Evolutionary conservation across 2,888 invertebrate species (phyloP), one percentile per base, ranked within the genome.

Genomic region (Apamea monoglypha): DNA sequence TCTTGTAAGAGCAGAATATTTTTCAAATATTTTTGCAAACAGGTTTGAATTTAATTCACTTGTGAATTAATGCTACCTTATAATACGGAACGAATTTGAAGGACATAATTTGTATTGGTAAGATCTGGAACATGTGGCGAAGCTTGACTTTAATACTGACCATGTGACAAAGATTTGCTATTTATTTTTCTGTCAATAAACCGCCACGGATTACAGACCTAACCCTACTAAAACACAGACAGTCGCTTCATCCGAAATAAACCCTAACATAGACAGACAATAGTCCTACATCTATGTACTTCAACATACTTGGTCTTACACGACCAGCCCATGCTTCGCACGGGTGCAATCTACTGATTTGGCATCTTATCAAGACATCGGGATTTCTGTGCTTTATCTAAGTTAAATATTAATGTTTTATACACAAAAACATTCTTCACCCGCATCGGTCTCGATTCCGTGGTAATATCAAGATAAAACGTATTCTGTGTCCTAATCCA

Each of bases 221-320:
- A 61, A 75, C 40, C 74, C 50, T 50, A 70, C 74, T 76, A 21
- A 76, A 76, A 40, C 50, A 64, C 74, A 82, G 63, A 29, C 36
- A 47, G 69, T 66, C 29, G n/a, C 53, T 76, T 56, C 16, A 47
- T 63, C 29, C 29, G 10, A 64, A 50, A 76, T 67, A 76, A 82
- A 53, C 10, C 36, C 36, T 44, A 4, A 53, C 21, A 40, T 25
- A 74, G 29, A 36, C 59, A 67, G 61, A 74, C 44, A 67, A 44
- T 71, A 63, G 18, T 50, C 3, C 44, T n/a, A 36, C 53, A 56
- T 59, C 3, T 68, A 44, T 36, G 32, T 36, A 36, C n/a, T 32
- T 61, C 3, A 21, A 44, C 6, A 29, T 44, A 21, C 47, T 44
- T 69, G 47, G 69, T 7, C 21, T n/a, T n/a, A n/a, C n/a, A n/a